These are phyloP conservation scores for Carettochelys insculpta DNA, from an alignment of 2,113 vertebrate genomes.

Conservation along the genomic window DNA sequence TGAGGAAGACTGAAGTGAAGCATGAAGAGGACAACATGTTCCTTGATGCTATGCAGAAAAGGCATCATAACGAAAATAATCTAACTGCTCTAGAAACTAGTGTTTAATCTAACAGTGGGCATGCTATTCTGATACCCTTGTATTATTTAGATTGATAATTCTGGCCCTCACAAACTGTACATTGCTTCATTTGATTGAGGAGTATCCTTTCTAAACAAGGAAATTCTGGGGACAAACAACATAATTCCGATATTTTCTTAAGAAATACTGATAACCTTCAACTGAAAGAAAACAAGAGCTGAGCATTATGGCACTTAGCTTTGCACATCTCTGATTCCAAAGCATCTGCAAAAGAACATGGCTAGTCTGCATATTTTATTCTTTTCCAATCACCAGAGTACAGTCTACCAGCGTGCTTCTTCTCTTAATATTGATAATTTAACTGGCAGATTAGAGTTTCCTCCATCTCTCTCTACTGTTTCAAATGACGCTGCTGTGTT, in stretches of 20 bases:
- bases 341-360: background rate
- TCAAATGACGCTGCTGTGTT: background rate
- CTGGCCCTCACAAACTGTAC: background rate
- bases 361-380: background rate
- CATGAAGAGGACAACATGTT: slow-evolving; percentile 1
- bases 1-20: slow-evolving; percentile 34
- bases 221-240: slow-evolving; percentile 5
- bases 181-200: slow-evolving; percentile 24
- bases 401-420: slow-evolving; percentile 31
- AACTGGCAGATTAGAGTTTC: background rate
- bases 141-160: slow-evolving; percentile 15
- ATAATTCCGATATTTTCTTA: slow-evolving; percentile 9
- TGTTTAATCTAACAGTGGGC: slow-evolving; percentile 22
- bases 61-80: slow-evolving; percentile 63
- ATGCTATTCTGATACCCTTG: slow-evolving; percentile 62
- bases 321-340: background rate
- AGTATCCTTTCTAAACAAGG: background rate
- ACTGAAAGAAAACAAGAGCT: background rate
- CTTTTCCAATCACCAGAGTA: background rate
- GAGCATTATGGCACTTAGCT: background rate
- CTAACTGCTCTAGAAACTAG: slow-evolving; percentile 65
- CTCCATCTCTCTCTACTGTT: slow-evolving; percentile 10
- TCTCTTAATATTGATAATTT: slow-evolving; percentile 18
- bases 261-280: slow-evolving; percentile 25
- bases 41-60: background rate